phyloP scores from a whole-genome alignment of 2,113 vertebrate species.

The Antechinus stuartii region DNA sequence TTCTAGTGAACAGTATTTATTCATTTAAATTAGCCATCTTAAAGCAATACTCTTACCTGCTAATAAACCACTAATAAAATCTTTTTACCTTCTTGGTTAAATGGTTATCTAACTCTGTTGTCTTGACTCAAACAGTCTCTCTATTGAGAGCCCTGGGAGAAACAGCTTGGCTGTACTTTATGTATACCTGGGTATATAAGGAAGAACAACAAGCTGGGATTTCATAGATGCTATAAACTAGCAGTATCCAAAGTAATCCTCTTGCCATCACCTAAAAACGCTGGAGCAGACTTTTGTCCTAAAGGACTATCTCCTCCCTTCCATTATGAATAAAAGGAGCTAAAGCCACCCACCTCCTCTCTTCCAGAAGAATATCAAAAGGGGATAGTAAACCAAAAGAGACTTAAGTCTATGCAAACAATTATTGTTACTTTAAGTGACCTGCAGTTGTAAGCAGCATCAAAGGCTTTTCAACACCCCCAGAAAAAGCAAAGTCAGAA shows the following conservation, averaged over 20 bases:
- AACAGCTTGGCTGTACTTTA: no score
- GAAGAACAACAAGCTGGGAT: not conserved
- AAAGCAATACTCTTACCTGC: not conserved
- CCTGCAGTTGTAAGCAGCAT: not conserved
- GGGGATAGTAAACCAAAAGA: not conserved
- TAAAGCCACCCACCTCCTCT: not conserved
- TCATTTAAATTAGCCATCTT: not conserved
- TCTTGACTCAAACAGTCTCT: not conserved
- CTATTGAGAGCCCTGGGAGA: no score
- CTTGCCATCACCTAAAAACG: no score
- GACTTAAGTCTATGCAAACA: not conserved
- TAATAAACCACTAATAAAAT: not conserved
- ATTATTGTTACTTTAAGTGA: no score
- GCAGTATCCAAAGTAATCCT: not conserved
- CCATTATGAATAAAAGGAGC: no score
- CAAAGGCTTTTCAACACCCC: not conserved
- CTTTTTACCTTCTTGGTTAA: not conserved
- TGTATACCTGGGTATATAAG: not conserved
- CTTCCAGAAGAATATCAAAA: not conserved
- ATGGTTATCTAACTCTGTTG: not conserved
- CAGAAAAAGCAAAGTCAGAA: not conserved
- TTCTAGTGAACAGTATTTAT: not conserved
- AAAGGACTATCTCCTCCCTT: no score
- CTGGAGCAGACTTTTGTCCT: no score
- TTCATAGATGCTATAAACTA: not conserved